Evolutionary conservation across 2,113 vertebrate species (phyloP), one percentile per base, ranked within the genome.

Genomic region (Oxyura jamaicensis): DNA sequence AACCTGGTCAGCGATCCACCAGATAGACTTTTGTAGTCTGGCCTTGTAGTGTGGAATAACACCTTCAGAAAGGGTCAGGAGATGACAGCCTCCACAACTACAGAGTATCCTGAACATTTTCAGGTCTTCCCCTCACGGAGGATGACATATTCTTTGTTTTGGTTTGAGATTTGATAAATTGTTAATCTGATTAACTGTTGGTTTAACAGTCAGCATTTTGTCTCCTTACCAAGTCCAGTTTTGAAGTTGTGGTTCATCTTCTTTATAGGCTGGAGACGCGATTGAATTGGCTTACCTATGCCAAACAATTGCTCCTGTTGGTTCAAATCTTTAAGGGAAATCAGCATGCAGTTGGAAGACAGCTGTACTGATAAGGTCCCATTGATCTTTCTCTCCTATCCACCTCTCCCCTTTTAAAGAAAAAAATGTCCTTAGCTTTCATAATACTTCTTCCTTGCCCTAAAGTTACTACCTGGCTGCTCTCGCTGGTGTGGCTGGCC

Each of bases 351-450:
- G 41, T 71, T 91, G 81, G 74, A 84, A 87, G 75, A 46, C 77
- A 72, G 86, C 63, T 84, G 85, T 76, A 88, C 74, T 75, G 71
- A 89, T 96, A 87, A 93, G 87, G 71, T 88, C 52, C 41, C 78
- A 95, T 88, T 96, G 93, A 94, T 95, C 95, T 94, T 96, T 82
- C 67, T 91, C 58, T 92, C 29, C 72, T 91, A 28, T 60, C 69
- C 60, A 19, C 48, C 92, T 86, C 48, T 53, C 42, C 94, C 84
- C 44, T 48, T 58, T 81, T n/a, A n/a, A 86, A 69, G 92, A 93
- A 78, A 78, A 67, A 88, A 91, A 66, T 62, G 66, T 66, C 92
- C 86, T 95, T 86, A 62, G 74, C 41, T 94, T 86, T 89, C 91
- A 52, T 58, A 50, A 69, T 92, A 77, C 69, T 87, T 96, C 67